Evolutionary conservation across 2,797 vertebrate genomes (phyloP), one percentile per base, ranked within the genome.

Genomic region (Periophthalmus magnuspinnatus): DNA sequence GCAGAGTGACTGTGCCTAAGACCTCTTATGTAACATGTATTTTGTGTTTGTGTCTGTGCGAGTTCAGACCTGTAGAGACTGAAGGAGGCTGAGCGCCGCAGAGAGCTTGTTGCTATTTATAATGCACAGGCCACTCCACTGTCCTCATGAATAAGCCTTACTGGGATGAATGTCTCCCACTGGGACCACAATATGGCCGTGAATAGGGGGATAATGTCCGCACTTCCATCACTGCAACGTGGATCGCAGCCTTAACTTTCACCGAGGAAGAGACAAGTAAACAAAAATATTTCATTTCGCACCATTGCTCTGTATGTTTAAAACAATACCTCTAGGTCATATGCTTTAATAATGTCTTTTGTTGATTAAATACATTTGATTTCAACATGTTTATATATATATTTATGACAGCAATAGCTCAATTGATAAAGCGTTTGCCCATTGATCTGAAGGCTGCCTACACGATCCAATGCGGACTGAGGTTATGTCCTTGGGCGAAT

Each of bases 91-190:
- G 76, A 80, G 71, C 66, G 21, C 45, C 66, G 75, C 78, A 79
- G 79, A 81, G 83, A 84, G 85, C 85, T 78, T 69, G 61, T 83
- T 82, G 84, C 87, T 90, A 91, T 90, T 89, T 90, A 89, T 90
- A 90, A 90, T 81, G 78, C 79, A 82, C 72, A 17, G 75, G 70
- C 73, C 84, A 85, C 85, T 85, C 52, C 81, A 73, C 85, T 90
- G 87, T 90, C 88, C 82, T 88, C 85, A 85, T 89, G 82, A 90
- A 90, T 92, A 86, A 90, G 84, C 81, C 84, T 82, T 79, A 78
- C 81, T 78, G 80, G 82, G 83, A 86, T 86, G 88, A 89, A 83
- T 77, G 76, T 80, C 82, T 79, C 85, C 86, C 81, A 81, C 77
- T 83, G 86, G 84, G 84, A 83, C 74, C 70, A 71, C 82, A 84